Evolutionary conservation across 1,140 invertebrate species (phyloP), one percentile per base, ranked within the genome.

Genomic region (Cheumatopsyche charites): DNA sequence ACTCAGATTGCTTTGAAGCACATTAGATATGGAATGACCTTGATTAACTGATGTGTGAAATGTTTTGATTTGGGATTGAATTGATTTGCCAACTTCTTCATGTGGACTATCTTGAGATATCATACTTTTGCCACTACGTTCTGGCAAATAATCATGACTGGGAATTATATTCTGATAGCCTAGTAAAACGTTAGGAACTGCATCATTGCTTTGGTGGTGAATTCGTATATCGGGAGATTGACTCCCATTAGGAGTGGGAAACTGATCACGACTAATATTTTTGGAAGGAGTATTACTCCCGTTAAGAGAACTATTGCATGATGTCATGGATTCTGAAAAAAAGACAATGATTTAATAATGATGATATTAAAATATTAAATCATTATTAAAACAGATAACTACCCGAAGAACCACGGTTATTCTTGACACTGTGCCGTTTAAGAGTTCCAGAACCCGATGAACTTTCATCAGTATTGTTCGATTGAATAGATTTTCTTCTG

Each of bases 401-500:
- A 82, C 78, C 86, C 70, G 78, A 70, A 9, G 79, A 79, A 29
- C 77, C 77, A 17, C 79, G 76, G 55, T 75, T 77, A 45, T 70
- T 55, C 68, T 67, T 72, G 11, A 75, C 72, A 4, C 82, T 82
- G 45, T 83, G 85, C 79, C 86, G 77, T 45, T 90, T 90, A 1
- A 90, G 77, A 0, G 89, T 91, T 9, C 89, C 88, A 11, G 86
- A 86, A 70, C 88, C 87, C 26, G 87, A 87, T 4, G 85, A 86
- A 68, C 87, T 87, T 55, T 87, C 86, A 58, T 87, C 86, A 21
- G 85, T 87, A 61, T 43, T 70, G 47, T 55, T 74, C 21, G 70
- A 52, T 66, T 75, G 73, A 42, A 72, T 70, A 55, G 74, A 75
- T 77, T 86, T 84, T 73, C 87, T 81, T 7, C 86, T 81, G 74